Evolutionary conservation across 2,113 vertebrate genomes (phyloP).

Genomic region (Hydrochoerus hydrochaeris): DNA sequence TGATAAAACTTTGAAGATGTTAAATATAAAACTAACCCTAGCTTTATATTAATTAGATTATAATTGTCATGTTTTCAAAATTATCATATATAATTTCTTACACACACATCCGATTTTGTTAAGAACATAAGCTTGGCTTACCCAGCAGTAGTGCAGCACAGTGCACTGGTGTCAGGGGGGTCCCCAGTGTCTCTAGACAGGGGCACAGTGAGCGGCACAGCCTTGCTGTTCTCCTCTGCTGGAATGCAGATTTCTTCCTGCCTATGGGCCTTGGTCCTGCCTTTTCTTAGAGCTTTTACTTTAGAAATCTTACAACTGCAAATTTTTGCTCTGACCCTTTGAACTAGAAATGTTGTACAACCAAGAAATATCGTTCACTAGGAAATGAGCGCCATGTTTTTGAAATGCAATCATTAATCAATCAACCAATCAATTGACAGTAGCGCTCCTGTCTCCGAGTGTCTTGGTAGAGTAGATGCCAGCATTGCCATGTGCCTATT

Average conservation of each 20-base stretch:
- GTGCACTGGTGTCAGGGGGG: neutral
- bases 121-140: neutral
- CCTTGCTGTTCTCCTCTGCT: neutral
- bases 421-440: neutral
- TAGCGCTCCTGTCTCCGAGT: neutral
- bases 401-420: neutral
- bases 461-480: neutral
- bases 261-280: neutral
- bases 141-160: neutral
- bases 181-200: neutral
- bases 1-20: neutral
- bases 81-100: neutral
- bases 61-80: conserved; percentile 2
- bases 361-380: conserved; percentile 15
- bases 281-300: neutral
- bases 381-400: neutral
- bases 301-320: neutral
- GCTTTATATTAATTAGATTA: conserved; percentile 9
- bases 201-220: neutral
- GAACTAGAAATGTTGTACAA: neutral
- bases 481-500: neutral
- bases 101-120: neutral
- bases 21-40: conserved; percentile 37
- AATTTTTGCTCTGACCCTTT: neutral
- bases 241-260: neutral